Conservation (phyloP, 2,797 vertebrate genomes). For the Thamnophis elegans region DNA sequence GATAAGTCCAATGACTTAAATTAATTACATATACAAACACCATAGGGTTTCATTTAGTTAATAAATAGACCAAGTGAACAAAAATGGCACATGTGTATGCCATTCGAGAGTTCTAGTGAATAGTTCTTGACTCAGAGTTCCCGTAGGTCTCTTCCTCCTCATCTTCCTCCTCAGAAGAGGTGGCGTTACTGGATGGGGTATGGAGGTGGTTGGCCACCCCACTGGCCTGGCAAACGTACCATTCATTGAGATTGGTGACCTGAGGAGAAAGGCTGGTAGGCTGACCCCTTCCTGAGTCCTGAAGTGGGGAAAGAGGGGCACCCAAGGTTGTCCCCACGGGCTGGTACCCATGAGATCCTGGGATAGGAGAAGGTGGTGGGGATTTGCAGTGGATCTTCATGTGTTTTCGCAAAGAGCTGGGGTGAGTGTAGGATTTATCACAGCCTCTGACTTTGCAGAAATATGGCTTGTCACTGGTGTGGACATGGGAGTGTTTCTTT, state of each 20-base stretch:
- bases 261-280: slow-evolving; percentile 88
- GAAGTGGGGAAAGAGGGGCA: slow-evolving; percentile 79
- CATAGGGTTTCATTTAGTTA: slow-evolving; percentile 75
- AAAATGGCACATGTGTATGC: slow-evolving; percentile 56
- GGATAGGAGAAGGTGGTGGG: slow-evolving; percentile 83
- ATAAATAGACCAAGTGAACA: slow-evolving; percentile 75
- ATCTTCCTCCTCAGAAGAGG: slow-evolving; percentile 89
- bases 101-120: slow-evolving; percentile 77
- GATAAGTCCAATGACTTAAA: slow-evolving; percentile 68
- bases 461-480: slow-evolving; percentile 98
- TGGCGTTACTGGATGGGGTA: slow-evolving; percentile 86
- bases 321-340: slow-evolving; percentile 78
- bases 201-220: slow-evolving; percentile 86
- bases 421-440: slow-evolving; percentile 94
- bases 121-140: slow-evolving; percentile 85
- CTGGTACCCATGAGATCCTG: slow-evolving; percentile 78
- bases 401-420: slow-evolving; percentile 92
- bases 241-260: slow-evolving; percentile 97
- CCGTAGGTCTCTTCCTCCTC: slow-evolving; percentile 88
- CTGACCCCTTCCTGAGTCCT: slow-evolving; percentile 81
- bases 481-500: slow-evolving; percentile 98
- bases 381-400: slow-evolving; percentile 99
- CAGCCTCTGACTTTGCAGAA: slow-evolving; percentile 96
- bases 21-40: slow-evolving; percentile 75
- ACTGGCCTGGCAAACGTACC: slow-evolving; percentile 96